phyloP scores from a whole-genome alignment of 2,797 vertebrate genomes.

The Lycodopsis pacificus region DNA sequence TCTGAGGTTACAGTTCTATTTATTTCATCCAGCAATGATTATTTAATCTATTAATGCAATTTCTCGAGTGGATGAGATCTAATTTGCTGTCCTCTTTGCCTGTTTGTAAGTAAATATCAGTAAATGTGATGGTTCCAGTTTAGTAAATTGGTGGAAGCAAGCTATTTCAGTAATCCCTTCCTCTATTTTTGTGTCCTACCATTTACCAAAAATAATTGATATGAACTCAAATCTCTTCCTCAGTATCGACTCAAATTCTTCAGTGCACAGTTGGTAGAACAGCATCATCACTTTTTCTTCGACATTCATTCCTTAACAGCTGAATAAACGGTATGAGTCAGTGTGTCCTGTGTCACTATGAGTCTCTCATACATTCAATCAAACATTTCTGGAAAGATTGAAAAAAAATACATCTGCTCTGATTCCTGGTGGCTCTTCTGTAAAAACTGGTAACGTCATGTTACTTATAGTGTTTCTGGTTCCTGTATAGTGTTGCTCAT shows the following conservation, averaged over 20 bases:
- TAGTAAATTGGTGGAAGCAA: conserved; percentile 27
- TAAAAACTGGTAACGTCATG: background rate
- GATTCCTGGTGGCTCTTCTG: background rate
- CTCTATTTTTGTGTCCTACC: conserved; percentile 18
- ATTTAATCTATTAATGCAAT: background rate
- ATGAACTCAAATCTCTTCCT: conserved; percentile 25
- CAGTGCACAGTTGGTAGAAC: background rate
- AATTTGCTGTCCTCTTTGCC: conserved; percentile 17
- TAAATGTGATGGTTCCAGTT: conserved; percentile 26
- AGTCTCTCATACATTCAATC: conserved; percentile 10
- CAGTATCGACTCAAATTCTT: conserved; percentile 15
- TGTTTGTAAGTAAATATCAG: conserved; percentile 17
- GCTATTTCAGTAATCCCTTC: conserved; percentile 40
- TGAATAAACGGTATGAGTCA: conserved; percentile 48
- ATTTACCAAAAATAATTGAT: conserved; percentile 45
- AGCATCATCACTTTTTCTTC: conserved; percentile 9
- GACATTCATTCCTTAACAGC: conserved; percentile 34
- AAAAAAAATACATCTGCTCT: conserved; percentile 5
- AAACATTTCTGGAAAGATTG: conserved; percentile 12
- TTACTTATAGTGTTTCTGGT: background rate
- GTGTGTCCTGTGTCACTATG: conserved; percentile 22
- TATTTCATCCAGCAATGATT: conserved; percentile 12
- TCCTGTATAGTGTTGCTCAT: background rate
- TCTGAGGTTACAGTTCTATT: background rate
- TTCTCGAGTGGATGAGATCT: conserved; percentile 8